Percentiles rank a stretch among this genome's conserved stretches.
Evolutionary conservation across 1,140 invertebrate species (phyloP).

Genomic region (Nephotettix cincticeps): DNA sequence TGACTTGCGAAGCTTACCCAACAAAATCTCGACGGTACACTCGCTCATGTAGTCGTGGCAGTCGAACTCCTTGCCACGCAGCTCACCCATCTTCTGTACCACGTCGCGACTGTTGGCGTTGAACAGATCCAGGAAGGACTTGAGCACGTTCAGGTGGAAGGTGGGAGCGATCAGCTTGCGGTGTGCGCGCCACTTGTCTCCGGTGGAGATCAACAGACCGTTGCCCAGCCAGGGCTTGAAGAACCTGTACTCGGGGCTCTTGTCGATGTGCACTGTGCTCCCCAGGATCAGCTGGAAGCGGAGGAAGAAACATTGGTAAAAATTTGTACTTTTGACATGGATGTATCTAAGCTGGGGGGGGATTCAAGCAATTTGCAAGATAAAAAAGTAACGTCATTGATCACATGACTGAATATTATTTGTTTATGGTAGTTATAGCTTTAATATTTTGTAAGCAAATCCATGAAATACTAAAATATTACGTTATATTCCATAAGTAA

Average conservation of each 20-base stretch:
- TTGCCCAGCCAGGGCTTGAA: conserved; percentile 90
- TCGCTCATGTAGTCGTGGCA: conserved; percentile 81
- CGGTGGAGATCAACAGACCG: conserved; percentile 66
- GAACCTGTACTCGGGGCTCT: conserved; percentile 66
- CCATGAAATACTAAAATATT: too few species aligned
- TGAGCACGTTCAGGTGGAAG: conserved; percentile 89
- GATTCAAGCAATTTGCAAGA: too few species aligned
- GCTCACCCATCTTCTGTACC: conserved; percentile 61
- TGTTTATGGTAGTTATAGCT: too few species aligned
- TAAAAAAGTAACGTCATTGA: too few species aligned
- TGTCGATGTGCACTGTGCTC: conserved; percentile 76
- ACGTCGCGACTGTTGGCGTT: conserved; percentile 77
- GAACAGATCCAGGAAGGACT: conserved; percentile 85
- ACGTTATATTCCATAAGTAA: too few species aligned
- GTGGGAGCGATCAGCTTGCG: conserved; percentile 90
- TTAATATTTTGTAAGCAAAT: too few species aligned
- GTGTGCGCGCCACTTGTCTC: conserved; percentile 80
- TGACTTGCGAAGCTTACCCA: conserved; percentile 59
- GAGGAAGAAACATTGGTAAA: too few species aligned
- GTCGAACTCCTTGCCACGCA: conserved; percentile 70
- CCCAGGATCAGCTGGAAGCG: conserved; percentile 56
- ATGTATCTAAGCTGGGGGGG: too few species aligned
- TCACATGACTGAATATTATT: too few species aligned
- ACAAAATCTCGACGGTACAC: conserved; percentile 84
- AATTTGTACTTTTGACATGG: too few species aligned